Base-by-base conservation (phyloP, 1,140 invertebrate species). In the Aphelenchoides avenae region DNA sequence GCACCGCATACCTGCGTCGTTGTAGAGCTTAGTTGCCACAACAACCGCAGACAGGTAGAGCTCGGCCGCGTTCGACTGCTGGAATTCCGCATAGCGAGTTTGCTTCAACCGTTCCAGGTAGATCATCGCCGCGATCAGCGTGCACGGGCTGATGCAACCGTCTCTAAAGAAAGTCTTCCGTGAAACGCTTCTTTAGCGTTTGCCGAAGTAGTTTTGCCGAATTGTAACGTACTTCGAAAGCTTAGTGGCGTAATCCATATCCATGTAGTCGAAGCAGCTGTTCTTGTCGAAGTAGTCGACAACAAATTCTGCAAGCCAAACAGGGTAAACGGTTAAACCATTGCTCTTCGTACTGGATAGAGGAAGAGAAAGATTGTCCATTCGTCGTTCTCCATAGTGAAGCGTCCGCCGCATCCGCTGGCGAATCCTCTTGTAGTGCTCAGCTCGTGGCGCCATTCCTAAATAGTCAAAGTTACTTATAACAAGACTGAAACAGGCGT, bases 1-100 rank as follows among this genome's bases (percentile, higher is more conserved):
- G n/a, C n/a, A n/a, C n/a, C n/a, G n/a, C n/a, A n/a, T 9, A 41
- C 46, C 66, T 26, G 31, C 43, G 34, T 71, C 69, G 40, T 73
- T 54, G 13, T 72, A 48, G 37, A 64, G 73, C 40, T 71, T 71
- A 1, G 51, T 63, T 3, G 69, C 69, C n/a, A 72, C 40, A 20
- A 71, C 50, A 1, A 71, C 41, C 33, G 69, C 51, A 9, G 70
- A 53, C 2, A 72, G 41, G 43, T 70, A 73, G 11, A 71, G 56
- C 13, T 73, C 66, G 31, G 48, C 52, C 6, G 69, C 61, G 37
- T 70, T 50, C 11, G 57, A 52, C 15, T 44, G 31, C 42, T 62
- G 54, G 49, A 71, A 71, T 34, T 36, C 59, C 11, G 46, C 41
- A 39, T 54, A 39, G 13, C 71, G 54, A 20, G 41, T 41, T 24